phyloP scores from a whole-genome alignment of 2,113 vertebrate species.

The Passer domesticus region DNA sequence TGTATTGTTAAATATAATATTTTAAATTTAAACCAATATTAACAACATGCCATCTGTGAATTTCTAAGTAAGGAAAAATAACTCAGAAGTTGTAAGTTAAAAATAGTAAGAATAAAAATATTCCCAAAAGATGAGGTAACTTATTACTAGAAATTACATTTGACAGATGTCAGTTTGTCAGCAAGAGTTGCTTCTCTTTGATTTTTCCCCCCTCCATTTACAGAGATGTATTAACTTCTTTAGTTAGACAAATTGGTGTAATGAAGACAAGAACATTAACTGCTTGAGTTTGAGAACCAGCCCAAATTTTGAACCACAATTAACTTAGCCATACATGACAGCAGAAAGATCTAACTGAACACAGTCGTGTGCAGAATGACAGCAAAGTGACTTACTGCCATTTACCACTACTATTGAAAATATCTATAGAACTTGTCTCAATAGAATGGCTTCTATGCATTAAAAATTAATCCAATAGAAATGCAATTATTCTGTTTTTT shows the following conservation, averaged over 20 bases:
- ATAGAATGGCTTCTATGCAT: background rate
- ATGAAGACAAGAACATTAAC: constrained; percentile 2
- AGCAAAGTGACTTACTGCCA: background rate
- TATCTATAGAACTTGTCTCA: background rate
- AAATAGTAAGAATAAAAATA: constrained; percentile 31
- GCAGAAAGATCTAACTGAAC: background rate
- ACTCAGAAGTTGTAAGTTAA: background rate
- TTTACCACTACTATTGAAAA: background rate
- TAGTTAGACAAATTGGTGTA: background rate
- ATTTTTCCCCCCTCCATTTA: background rate
- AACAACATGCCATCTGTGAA: background rate
- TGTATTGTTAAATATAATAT: background rate
- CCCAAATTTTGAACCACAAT: background rate
- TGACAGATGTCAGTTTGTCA: constrained; percentile 4
- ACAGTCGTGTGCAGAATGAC: background rate
- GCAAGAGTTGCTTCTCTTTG: background rate
- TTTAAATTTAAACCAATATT: background rate
- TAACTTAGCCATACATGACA: background rate
- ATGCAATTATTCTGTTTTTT: background rate
- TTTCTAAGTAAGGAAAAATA: background rate
- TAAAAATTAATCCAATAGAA: background rate
- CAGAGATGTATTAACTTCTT: background rate
- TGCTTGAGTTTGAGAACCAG: background rate
- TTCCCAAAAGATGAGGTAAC: background rate
- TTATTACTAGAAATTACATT: constrained; percentile 14